phyloP scores from a whole-genome alignment of 1,140 invertebrate genomes.

The Brachionus calyciflorus region DNA sequence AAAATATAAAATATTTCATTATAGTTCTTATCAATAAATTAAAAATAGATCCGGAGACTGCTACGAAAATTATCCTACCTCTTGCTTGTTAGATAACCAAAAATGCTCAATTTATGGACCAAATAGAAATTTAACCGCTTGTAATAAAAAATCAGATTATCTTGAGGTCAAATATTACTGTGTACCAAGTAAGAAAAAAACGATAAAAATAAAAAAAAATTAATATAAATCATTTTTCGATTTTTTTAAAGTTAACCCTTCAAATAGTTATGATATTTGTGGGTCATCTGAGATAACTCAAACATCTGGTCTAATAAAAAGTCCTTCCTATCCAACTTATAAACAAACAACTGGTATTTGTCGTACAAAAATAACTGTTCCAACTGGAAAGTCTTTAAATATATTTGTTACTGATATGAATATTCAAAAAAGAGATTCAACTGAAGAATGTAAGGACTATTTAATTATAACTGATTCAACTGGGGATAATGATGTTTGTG shows the following conservation, averaged over 20 bases:
- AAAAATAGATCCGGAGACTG: background rate
- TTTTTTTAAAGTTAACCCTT: background rate
- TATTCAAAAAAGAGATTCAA: constrained; percentile 26
- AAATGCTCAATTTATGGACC: background rate
- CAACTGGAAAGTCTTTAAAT: constrained; percentile 15
- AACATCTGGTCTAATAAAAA: constrained; percentile 5
- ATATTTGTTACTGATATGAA: constrained; percentile 34
- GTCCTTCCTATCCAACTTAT: constrained; percentile 18
- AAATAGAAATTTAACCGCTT: background rate
- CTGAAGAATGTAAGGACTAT: constrained; percentile 12
- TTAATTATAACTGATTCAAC: constrained; percentile 26
- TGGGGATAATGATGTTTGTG: background rate
- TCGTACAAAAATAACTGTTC: constrained; percentile 3
- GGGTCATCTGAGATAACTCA: background rate
- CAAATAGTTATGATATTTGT: constrained; percentile 15
- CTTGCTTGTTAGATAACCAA: background rate
- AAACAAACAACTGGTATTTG: background rate
- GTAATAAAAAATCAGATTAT: constrained; percentile 25
- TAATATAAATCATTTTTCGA: background rate
- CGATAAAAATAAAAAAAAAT: background rate
- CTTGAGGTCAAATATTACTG: constrained; percentile 11
- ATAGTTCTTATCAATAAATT: no score
- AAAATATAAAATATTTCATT: no score
- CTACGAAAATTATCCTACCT: background rate
- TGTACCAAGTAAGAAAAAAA: background rate